Evolutionary conservation across 2,888 invertebrate species (phyloP), one percentile per base, ranked within the genome.

Genomic region (Erebia aethiops): DNA sequence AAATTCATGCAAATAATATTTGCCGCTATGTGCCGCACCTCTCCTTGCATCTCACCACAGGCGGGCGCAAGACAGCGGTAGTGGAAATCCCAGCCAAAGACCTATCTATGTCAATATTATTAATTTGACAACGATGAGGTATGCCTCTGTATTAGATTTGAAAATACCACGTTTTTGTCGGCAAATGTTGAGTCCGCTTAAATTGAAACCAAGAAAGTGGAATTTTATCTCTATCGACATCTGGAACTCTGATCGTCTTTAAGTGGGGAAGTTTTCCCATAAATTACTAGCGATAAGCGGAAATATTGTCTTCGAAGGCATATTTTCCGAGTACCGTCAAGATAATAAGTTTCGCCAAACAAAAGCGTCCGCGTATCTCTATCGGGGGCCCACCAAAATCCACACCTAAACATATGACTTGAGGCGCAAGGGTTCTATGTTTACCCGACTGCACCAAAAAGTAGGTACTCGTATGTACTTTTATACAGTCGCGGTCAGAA

Each of bases 291-390:
- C 86, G 92, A 91, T 92, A 93, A 92, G 87, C 88, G 88, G 89
- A 92, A 92, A 92, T 92, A 92, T 92, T 92, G 92, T 92, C 91
- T 89, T 88, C 86, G 86, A 84, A 88, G 86, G 84, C 89, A 92
- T 91, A 91, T 90, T 92, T 92, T 88, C 85, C 79, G 74, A 82
- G 84, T 84, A n/a, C 57, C 9, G 57, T 73, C 72, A 71, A 82
- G 87, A 88, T 87, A 88, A 86, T 86, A 87, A 90, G 82, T 91
- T 89, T 81, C 60, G 75, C 73, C 86, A 86, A 89, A 90, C 88
- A 90, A 87, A 87, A 78, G 80, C 68, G 81, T 80, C 77, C 69
- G 75, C 71, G 81, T 76, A 81, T 83, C 80, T 85, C 79, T 77
- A 84, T 84, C 83, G 77, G 79, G 79, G 69, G 79, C 80, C 79